A percentile compares a stretch with the other conserved stretches of the same genome.
These are phyloP conservation scores for Triops cancriformis DNA, from an alignment of 1,140 invertebrate genomes.

Conservation along the genomic window DNA sequence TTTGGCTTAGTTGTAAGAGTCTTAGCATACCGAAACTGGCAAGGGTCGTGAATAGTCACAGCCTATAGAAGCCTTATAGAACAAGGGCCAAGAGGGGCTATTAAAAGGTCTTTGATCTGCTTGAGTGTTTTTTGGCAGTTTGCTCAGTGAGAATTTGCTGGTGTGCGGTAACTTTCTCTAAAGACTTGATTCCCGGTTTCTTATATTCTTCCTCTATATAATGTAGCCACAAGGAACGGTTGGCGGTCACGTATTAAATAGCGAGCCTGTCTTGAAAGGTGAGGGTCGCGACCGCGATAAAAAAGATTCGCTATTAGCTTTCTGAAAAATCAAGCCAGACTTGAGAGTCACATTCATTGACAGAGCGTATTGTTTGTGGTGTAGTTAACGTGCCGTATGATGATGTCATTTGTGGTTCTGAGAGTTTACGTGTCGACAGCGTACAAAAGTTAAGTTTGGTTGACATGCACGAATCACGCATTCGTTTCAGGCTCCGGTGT, in stretches of 20 bases:
- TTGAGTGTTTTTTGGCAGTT: neutral
- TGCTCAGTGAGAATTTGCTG: neutral
- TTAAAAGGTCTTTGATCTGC: constrained; percentile 10
- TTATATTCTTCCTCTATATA: neutral
- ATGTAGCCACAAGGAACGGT: neutral
- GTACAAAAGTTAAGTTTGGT: neutral
- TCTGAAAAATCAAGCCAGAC: neutral
- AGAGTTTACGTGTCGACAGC: neutral
- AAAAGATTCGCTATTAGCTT: neutral
- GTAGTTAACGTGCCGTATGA: neutral
- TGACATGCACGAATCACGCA: neutral
- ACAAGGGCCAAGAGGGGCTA: neutral
- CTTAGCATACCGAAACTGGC: neutral
- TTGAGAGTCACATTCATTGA: neutral
- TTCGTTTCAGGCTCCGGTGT: neutral
- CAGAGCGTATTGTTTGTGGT: neutral
- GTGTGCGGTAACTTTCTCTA: neutral
- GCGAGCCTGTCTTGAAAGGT: neutral
- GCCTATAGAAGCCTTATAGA: neutral
- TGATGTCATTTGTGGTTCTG: neutral
- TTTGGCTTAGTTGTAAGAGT: neutral
- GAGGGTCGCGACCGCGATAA: neutral
- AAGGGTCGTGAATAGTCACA: neutral
- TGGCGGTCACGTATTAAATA: neutral
- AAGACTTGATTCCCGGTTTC: neutral